Evolutionary conservation across 2,888 invertebrate species (phyloP), one percentile per base, ranked within the genome.

Genomic region (Drosophila mimetica): DNA sequence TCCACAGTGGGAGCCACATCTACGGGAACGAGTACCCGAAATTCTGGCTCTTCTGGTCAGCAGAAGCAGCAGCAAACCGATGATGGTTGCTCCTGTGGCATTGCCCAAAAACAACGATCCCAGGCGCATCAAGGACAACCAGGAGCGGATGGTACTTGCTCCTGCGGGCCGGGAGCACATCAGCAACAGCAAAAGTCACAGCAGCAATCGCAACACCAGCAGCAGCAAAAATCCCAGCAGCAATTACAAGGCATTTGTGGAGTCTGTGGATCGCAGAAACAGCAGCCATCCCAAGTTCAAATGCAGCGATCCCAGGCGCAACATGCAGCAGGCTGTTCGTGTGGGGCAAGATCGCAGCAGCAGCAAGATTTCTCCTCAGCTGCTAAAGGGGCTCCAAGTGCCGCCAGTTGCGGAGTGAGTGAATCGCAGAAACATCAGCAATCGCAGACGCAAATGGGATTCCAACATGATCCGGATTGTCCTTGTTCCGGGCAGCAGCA

Each of bases 381-480:
- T 0, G 28, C 28, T 4, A 30, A 11, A 4, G 30, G 11, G 3
- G 30, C 30, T 11, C 30, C 30, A 4, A 30, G 30, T 13, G 30
- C 30, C 30, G 30, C 30, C 30, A 30, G 30, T 30, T 30, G 30
- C 11, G 30, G 11, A 30, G 30, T 30, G 11, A 11, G 30, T 30
- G 30, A 4, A 30, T 11, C 30, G 30, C 30, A 30, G 11, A 30
- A 30, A 1, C 30, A 30, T 11, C 30, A 30, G 30, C 11, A 30
- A 0, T 30, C 30, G 11, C 30, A 30, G 3, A 30, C 30, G 30
- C 30, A 30, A 30, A 4, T 37, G 37, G 37, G 37, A 16, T 0
- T 37, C 0, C 50, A 50, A 20, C 50, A 50, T 6, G 5, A 20
- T n/a, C 48, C 48, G 1, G 32, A 48, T 6, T 48, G 48, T 32